Base-by-base conservation (phyloP, 2,797 vertebrate species). In the Dromococcyx pavoninus region DNA sequence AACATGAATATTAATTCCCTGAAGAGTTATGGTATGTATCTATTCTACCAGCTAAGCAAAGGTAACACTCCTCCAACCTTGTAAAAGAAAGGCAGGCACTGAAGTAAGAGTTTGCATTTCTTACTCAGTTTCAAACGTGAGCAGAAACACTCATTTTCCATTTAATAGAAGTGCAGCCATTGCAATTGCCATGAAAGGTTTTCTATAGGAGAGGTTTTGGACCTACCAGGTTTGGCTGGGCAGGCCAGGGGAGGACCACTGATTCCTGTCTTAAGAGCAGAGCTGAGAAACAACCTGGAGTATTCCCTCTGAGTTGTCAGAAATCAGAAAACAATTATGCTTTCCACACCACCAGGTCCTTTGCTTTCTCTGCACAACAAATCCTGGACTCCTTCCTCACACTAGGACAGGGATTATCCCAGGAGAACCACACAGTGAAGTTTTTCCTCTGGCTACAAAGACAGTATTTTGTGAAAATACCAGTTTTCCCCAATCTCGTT, bases 1-100 rank as follows among this genome's bases (percentile, higher is more conserved):
- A 95, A 94, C 93, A 70, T 37, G 88, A 91, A 89, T 92, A 95
- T 94, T 65, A 95, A 95, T 91, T 88, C 96, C 95, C 94, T 24
- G 25, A 70, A 91, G 92, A 94, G 13, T 70, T 90, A 51, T 5
- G n/a, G 94, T 82, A 89, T 74, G 2, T 12, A 43, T 87, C 75
- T 79, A 11, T 87, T 69, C 53, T 54, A 64, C 41, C 75, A 78
- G 44, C 74, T 86, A 78, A 79, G 86, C 61, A 75, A 85, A 92
- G 94, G 94, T 74, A 96, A 37, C 19, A 35, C n/a, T 94, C 17
- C 72, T 62, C 48, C 64, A 86, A 78, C n/a, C 65, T 61, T 8
- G 0, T 24, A 81, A 70, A 88, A 91, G 75, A 46, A 67, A 83
- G 32, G 25, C 50, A 82, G 46, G 62, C 53, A 64, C 46, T 33